Base-by-base conservation (phyloP, 2,113 vertebrate genomes). In the Gambusia affinis region DNA sequence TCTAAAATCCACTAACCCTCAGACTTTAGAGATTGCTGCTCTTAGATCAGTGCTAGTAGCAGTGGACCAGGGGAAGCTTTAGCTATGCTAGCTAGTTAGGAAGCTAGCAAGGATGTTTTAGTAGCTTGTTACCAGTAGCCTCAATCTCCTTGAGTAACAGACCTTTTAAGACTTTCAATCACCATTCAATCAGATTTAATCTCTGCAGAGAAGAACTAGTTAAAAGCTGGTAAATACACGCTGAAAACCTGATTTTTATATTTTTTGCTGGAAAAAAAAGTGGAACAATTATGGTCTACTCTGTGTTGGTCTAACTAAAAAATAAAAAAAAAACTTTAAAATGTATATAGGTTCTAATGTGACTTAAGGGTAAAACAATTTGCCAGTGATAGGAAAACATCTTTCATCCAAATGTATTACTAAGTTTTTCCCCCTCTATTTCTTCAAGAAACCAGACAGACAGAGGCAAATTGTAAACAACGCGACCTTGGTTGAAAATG, bases 381-480 rank as follows among this genome's bases (percentile, higher is more conserved):
- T 8, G 22, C 10, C 51, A 57, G 8, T n/a, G 24, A 24, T 57
- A 22, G 24, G 51, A 24, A 11, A 57, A 57, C 22, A 17, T 57
- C 5, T 57, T 57, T 57, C 24, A n/a, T 57, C 51, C 8, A 22
- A 57, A n/a, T 57, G 51, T n/a, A 57, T 57, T 57, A 57, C 51
- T 57, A 57, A 57, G 47, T 63, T 63, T 65, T 84, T 33, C 63
- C 72, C 72, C 73, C 60, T 69, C 60, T 76, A 68, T 39, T 24
- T n/a, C 24, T 57, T 24, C 24, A 11, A 78, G 76, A 80, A 86
- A 85, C 47, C 37, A 68, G 84, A 84, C 31, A 83, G 57, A 73
- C 57, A 81, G 72, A 80, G 75, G 85, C 80, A 84, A 76, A 77
- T 67, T 82, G 76, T 88, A 88, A 91, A 89, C 85, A 77, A 78